Evolutionary conservation across 2,113 vertebrate species (phyloP).

Genomic region (Lepus americanus): DNA sequence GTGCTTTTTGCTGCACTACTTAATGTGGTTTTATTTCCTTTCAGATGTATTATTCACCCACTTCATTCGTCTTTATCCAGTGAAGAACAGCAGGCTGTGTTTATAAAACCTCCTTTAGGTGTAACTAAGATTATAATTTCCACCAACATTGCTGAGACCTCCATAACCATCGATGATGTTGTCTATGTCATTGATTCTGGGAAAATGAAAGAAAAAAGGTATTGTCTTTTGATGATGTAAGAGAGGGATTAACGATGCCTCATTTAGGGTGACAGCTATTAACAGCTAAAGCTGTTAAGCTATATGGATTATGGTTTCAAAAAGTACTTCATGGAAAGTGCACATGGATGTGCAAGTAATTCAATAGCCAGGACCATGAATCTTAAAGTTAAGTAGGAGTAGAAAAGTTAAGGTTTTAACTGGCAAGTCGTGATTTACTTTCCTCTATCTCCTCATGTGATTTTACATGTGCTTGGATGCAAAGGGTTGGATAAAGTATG

Average conservation of each 20-base stretch:
- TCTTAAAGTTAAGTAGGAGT: background rate
- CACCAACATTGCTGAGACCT: constrained; percentile 99
- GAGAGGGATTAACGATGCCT: background rate
- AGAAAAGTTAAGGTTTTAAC: constrained; percentile 24
- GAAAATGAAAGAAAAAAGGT: constrained; percentile 99
- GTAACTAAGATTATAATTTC: constrained; percentile 98
- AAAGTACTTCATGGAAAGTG: background rate
- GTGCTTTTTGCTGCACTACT: background rate
- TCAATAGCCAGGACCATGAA: background rate
- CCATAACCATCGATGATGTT: constrained; percentile 97
- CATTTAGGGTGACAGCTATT: background rate
- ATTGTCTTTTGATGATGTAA: constrained; percentile 44
- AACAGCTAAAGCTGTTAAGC: background rate
- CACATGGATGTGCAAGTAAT: background rate
- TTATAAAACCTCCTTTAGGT: constrained; percentile 92
- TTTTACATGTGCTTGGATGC: constrained; percentile 36
- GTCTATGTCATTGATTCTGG: constrained; percentile 98
- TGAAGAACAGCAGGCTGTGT: constrained; percentile 97
- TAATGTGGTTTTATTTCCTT: constrained; percentile 64
- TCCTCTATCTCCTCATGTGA: background rate
- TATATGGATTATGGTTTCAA: background rate
- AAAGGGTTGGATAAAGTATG: background rate
- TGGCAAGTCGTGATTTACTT: constrained; percentile 35
- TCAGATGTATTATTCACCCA: constrained; percentile 95
- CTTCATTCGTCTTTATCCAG: constrained; percentile 97